A percentile compares a stretch with the other conserved stretches of the same genome.
Conservation (phyloP, 2,113 vertebrate genomes). For the Strigops habroptila region DNA sequence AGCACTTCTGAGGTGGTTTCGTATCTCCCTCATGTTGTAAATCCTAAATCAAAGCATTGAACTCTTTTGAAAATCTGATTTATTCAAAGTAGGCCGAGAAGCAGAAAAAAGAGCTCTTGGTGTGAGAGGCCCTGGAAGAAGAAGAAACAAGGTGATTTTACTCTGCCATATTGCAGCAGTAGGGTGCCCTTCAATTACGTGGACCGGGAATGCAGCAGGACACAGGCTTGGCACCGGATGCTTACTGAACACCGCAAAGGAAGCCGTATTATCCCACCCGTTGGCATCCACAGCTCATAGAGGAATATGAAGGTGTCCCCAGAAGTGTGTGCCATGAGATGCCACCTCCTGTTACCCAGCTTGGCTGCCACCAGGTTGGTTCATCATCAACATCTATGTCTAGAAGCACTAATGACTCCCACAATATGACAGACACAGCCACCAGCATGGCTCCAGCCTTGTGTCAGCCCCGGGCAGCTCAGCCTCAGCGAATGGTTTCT, state of each 20-base stretch:
- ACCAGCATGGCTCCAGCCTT: neutral
- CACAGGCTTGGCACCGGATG: neutral
- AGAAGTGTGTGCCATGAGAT: neutral
- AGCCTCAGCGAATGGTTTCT: neutral
- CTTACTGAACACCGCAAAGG: neutral
- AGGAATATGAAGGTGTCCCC: neutral
- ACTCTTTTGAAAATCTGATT: conserved; percentile 12
- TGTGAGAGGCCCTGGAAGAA: neutral
- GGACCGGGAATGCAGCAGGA: neutral
- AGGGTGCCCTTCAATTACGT: neutral
- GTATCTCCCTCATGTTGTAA: neutral
- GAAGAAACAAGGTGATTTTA: neutral
- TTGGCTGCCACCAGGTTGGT: neutral
- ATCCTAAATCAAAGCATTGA: conserved; percentile 17
- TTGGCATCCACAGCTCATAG: neutral
- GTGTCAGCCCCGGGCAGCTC: neutral
- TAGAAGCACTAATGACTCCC: neutral
- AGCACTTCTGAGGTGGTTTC: neutral
- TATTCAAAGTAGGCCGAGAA: neutral
- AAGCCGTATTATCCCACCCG: neutral
- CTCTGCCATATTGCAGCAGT: neutral
- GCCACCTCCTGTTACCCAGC: neutral
- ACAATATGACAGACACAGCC: neutral
- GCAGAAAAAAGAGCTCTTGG: neutral
- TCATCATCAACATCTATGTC: neutral